Conservation (phyloP, 2,888 invertebrate species). For the Incurvaria masculella region DNA sequence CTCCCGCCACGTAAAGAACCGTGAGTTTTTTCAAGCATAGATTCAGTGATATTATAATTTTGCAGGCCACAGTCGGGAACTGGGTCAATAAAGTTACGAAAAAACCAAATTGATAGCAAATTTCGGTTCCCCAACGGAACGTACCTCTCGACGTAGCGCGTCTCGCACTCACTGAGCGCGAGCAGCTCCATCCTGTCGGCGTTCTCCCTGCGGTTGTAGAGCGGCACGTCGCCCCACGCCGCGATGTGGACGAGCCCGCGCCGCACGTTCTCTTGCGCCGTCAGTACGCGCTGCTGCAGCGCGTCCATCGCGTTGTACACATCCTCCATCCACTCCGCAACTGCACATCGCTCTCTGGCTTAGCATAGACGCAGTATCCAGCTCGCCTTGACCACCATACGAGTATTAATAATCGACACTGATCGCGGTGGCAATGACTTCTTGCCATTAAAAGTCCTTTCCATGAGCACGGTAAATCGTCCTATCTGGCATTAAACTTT, state of each 20-base stretch:
- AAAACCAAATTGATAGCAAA: slow-evolving; percentile 6
- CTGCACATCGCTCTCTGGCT: slow-evolving; percentile 24
- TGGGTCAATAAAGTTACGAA: slow-evolving; percentile 5
- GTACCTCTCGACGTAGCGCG: slow-evolving; percentile 53
- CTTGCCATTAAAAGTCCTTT: too few relatives aligned
- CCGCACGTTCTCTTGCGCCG: slow-evolving; percentile 65
- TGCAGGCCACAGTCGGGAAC: background rate
- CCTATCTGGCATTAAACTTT: too few relatives aligned
- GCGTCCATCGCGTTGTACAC: slow-evolving; percentile 67
- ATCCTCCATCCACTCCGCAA: slow-evolving; percentile 66
- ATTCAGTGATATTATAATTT: background rate
- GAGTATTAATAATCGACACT: too few relatives aligned
- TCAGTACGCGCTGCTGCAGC: slow-evolving; percentile 65
- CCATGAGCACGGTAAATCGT: too few relatives aligned
- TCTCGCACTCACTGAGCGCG: slow-evolving; percentile 52
- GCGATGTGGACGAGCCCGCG: slow-evolving; percentile 56
- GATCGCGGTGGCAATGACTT: too few relatives aligned
- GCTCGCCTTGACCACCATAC: too few relatives aligned
- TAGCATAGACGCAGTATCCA: too few relatives aligned
- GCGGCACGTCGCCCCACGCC: slow-evolving; percentile 69
- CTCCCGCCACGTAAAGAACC: slow-evolving; percentile 9
- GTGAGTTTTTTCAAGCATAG: slow-evolving; percentile 8
- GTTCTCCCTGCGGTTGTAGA: slow-evolving; percentile 66
- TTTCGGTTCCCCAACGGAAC: slow-evolving; percentile 16
- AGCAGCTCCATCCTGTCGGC: slow-evolving; percentile 48